A percentile compares a stretch with the other conserved stretches of the same genome.
Conservation (phyloP, 2,888 invertebrate genomes). For the Nesidiocoris tenuis region DNA sequence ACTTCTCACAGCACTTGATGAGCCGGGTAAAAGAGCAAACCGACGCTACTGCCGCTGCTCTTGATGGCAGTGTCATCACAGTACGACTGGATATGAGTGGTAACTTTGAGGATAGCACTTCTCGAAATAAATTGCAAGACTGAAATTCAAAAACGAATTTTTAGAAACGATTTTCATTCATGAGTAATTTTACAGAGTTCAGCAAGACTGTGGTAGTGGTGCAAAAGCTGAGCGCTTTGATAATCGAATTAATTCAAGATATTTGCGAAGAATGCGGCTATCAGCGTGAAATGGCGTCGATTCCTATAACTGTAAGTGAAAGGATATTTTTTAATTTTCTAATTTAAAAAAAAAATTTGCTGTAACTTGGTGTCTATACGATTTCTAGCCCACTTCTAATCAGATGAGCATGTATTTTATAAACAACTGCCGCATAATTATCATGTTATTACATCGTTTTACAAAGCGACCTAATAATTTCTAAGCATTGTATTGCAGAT, state of each 20-base stretch:
- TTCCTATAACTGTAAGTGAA: conserved; percentile 46
- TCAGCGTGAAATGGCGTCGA: conserved; percentile 42
- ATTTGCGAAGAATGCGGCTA: conserved; percentile 44
- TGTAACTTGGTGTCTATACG: too few relatives aligned
- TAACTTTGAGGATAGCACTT: background rate
- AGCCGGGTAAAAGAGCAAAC: conserved; percentile 38
- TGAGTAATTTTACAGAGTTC: conserved; percentile 37
- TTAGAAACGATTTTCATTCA: too few relatives aligned
- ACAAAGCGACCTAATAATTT: too few relatives aligned
- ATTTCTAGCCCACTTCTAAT: too few relatives aligned
- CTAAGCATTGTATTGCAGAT: too few relatives aligned
- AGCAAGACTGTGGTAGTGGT: conserved; percentile 33
- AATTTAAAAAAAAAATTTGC: background rate
- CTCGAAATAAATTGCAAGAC: background rate
- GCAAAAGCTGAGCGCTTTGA: conserved; percentile 27
- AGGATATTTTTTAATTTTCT: background rate
- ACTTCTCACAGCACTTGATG: conserved; percentile 45
- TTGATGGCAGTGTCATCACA: conserved; percentile 27
- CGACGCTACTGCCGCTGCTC: conserved; percentile 1
- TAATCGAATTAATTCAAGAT: conserved; percentile 42
- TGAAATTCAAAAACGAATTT: too few relatives aligned
- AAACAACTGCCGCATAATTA: too few relatives aligned
- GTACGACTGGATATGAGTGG: conserved; percentile 43
- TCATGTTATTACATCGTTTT: too few relatives aligned
- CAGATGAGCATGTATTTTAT: too few relatives aligned